phyloP scores from a whole-genome alignment of 2,888 invertebrate genomes.

The Caenorhabditis imperialis region DNA sequence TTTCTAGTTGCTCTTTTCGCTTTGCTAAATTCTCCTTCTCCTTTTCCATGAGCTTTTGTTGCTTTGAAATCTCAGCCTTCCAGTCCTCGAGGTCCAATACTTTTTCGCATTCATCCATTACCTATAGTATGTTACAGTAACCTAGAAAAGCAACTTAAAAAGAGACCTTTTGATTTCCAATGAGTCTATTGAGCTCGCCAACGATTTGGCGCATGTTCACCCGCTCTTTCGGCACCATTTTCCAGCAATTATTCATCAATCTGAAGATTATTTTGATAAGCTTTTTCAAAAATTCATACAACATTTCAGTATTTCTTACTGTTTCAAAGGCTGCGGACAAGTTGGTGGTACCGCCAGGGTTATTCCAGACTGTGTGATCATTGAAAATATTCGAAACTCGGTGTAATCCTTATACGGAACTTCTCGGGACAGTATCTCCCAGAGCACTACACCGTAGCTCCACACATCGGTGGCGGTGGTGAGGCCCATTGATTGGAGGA shows the following conservation, averaged over 20 bases:
- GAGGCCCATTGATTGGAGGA: slow-evolving; percentile 69
- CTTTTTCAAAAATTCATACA: background rate
- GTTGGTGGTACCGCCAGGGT: slow-evolving; percentile 69
- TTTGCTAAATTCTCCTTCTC: slow-evolving; percentile 65
- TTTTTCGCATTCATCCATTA: slow-evolving; percentile 64
- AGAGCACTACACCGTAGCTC: slow-evolving; percentile 72
- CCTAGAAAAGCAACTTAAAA: background rate
- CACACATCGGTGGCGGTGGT: slow-evolving; percentile 74
- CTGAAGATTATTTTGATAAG: slow-evolving; percentile 35
- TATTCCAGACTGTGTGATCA: slow-evolving; percentile 70
- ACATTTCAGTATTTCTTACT: slow-evolving; percentile 47
- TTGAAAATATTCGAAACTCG: slow-evolving; percentile 71
- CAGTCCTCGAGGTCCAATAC: slow-evolving; percentile 69
- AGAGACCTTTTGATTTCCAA: slow-evolving; percentile 32
- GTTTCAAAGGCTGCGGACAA: slow-evolving; percentile 66
- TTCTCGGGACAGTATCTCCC: slow-evolving; percentile 72
- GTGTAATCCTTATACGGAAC: slow-evolving; percentile 65
- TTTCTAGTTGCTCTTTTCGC: slow-evolving; percentile 65
- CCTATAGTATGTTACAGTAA: slow-evolving; percentile 2
- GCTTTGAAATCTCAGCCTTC: slow-evolving; percentile 67
- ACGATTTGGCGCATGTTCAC: slow-evolving; percentile 61
- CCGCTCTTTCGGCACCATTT: slow-evolving; percentile 66
- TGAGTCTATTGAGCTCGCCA: slow-evolving; percentile 39
- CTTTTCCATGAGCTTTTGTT: slow-evolving; percentile 64
- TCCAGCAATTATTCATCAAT: slow-evolving; percentile 70